Evolutionary conservation across 2,113 vertebrate genomes (phyloP).

Genomic region (Hucho hucho): DNA sequence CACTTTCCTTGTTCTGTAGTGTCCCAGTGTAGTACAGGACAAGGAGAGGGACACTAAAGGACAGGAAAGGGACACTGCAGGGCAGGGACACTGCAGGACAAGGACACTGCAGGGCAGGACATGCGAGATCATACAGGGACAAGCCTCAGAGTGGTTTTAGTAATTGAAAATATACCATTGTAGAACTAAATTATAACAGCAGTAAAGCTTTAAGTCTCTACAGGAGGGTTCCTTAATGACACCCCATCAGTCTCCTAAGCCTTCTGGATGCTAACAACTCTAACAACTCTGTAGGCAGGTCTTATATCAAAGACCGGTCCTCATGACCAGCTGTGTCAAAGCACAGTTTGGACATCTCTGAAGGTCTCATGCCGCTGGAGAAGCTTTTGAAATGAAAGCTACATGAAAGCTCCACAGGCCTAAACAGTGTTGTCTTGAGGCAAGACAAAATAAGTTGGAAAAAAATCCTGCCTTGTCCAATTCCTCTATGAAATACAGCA

Average conservation of each 20-base stretch:
- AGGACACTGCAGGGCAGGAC: too few species aligned
- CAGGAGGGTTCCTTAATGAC: not conserved
- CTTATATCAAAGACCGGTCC: slow-evolving; percentile 4
- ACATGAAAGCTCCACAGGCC: not conserved
- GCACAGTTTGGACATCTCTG: not conserved
- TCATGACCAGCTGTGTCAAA: not conserved
- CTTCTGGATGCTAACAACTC: not conserved
- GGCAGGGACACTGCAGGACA: too few species aligned
- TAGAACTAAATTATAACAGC: too few species aligned
- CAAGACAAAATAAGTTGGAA: not conserved
- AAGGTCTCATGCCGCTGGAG: not conserved
- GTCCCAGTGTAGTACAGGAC: too few species aligned
- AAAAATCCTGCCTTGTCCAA: not conserved
- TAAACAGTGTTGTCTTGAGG: not conserved
- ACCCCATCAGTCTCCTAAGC: not conserved
- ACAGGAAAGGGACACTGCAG: too few species aligned
- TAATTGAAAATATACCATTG: too few species aligned
- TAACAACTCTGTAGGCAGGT: not conserved
- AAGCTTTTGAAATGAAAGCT: slow-evolving; percentile 3
- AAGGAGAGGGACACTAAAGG: too few species aligned
- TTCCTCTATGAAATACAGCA: not conserved
- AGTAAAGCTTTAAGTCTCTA: too few species aligned
- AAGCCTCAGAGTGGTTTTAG: too few species aligned
- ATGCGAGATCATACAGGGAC: too few species aligned
- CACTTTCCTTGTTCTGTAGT: too few species aligned